Evolutionary conservation across 2,888 invertebrate species (phyloP).

Genomic region (Electrophaes corylata): DNA sequence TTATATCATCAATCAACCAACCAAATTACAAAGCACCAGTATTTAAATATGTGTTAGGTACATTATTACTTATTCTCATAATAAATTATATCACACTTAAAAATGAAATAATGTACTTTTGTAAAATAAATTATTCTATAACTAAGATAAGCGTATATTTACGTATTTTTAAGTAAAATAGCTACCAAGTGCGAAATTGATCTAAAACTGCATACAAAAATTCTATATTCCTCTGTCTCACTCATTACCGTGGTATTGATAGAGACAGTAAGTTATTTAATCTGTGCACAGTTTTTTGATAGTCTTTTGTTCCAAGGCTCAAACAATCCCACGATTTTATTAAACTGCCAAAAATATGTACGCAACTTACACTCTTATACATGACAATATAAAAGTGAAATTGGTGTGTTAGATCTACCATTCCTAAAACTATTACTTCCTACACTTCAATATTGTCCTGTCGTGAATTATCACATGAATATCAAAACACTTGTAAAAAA

Average conservation of each 20-base stretch:
- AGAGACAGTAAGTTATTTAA: neutral
- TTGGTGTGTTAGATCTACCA: conserved; percentile 14
- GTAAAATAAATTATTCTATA: conserved; percentile 19
- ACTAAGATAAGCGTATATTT: conserved; percentile 29
- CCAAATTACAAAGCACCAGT: conserved; percentile 19
- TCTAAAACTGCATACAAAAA: neutral
- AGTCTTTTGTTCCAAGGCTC: conserved; percentile 15
- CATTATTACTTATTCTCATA: neutral
- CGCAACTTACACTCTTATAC: conserved; percentile 7
- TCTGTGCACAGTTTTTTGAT: conserved; percentile 7
- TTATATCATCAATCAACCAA: conserved; percentile 5
- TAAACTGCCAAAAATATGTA: conserved; percentile 4
- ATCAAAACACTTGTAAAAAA: conserved; percentile 31
- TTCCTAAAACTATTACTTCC: conserved; percentile 15
- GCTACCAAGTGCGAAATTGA: conserved; percentile 24
- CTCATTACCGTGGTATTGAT: neutral
- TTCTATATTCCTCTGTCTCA: conserved; percentile 1
- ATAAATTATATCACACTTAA: conserved; percentile 16
- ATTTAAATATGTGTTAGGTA: neutral
- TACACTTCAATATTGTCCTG: conserved; percentile 48
- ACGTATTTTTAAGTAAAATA: conserved; percentile 18
- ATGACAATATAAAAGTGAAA: conserved; percentile 9
- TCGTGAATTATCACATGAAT: conserved; percentile 39
- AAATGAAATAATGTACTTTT: conserved; percentile 23
- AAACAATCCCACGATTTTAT: neutral